Percentiles rank a stretch among this genome's conserved stretches.
phyloP scores from a whole-genome alignment of 2,797 vertebrate species.

The Sebastes trivittatus region DNA sequence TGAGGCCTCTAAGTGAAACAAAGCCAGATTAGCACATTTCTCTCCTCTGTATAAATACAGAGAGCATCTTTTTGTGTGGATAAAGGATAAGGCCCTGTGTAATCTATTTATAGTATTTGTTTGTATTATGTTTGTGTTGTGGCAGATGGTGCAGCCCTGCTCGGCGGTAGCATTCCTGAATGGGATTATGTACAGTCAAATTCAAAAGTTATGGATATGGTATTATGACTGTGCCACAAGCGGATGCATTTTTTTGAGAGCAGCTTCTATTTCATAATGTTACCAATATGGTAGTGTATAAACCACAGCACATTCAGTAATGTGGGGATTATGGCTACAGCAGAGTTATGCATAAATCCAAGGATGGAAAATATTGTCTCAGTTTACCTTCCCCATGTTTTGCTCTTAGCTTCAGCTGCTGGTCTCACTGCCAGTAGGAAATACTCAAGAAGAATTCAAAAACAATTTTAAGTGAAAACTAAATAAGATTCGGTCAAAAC shows the following conservation, averaged over 20 bases:
- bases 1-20: slow-evolving; percentile 69
- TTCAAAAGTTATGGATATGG: slow-evolving; percentile 54
- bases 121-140: slow-evolving; percentile 55
- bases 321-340: slow-evolving; percentile 38
- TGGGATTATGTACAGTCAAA: slow-evolving; percentile 55
- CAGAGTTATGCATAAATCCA: slow-evolving; percentile 17
- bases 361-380: slow-evolving; percentile 20
- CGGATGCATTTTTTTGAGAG: slow-evolving; percentile 31
- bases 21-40: slow-evolving; percentile 76
- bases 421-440: not conserved
- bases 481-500: not conserved
- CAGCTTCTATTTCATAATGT: slow-evolving; percentile 41
- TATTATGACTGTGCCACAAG: slow-evolving; percentile 39
- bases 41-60: slow-evolving; percentile 60
- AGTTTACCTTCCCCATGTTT: slow-evolving; percentile 9
- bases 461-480: not conserved
- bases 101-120: slow-evolving; percentile 75
- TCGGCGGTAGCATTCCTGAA: slow-evolving; percentile 36
- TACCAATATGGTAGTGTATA: slow-evolving; percentile 21
- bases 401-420: not conserved
- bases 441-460: not conserved
- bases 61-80: slow-evolving; percentile 55
- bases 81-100: slow-evolving; percentile 62
- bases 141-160: slow-evolving; percentile 58
- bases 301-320: slow-evolving; percentile 34